These are phyloP conservation scores for Apodemia duryi DNA, from an alignment of 2,888 invertebrate species.

Conservation along the genomic window DNA sequence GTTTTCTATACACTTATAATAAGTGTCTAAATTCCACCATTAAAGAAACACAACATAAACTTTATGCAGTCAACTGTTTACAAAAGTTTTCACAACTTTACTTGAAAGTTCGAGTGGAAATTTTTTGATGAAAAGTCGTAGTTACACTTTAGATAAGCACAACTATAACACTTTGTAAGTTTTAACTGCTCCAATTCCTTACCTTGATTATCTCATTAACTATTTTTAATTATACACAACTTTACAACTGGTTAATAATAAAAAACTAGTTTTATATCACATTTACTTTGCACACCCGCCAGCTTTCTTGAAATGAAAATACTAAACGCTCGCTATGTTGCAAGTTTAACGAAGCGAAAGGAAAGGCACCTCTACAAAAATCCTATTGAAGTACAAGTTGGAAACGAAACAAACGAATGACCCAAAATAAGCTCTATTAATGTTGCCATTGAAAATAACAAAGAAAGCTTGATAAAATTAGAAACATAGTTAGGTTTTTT, in stretches of 20 bases:
- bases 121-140: slow-evolving; percentile 78
- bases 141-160: slow-evolving; percentile 56
- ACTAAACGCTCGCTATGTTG: slow-evolving; percentile 73
- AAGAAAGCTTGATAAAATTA: slow-evolving; percentile 51
- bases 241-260: slow-evolving; percentile 45
- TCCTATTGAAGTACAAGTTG: slow-evolving; percentile 72
- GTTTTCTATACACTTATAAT: slow-evolving; percentile 50
- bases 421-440: slow-evolving; percentile 76
- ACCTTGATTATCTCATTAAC: slow-evolving; percentile 75
- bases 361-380: slow-evolving; percentile 78
- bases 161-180: slow-evolving; percentile 47
- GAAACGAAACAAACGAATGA: slow-evolving; percentile 72
- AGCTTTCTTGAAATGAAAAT: slow-evolving; percentile 78
- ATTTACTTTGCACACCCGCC: slow-evolving; percentile 77
- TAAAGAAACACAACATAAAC: slow-evolving; percentile 45
- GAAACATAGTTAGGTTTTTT: slow-evolving; percentile 5
- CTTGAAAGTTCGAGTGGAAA: slow-evolving; percentile 77
- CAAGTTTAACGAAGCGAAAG: slow-evolving; percentile 79
- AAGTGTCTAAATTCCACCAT: slow-evolving; percentile 45
- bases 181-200: slow-evolving; percentile 48
- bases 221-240: slow-evolving; percentile 50
- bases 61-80: slow-evolving; percentile 56
- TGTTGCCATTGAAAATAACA: slow-evolving; percentile 63
- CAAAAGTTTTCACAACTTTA: slow-evolving; percentile 70
- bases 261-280: slow-evolving; percentile 50